These are phyloP conservation scores for Danio tinwini DNA, from an alignment of 2,797 vertebrate species.

Conservation along the genomic window DNA sequence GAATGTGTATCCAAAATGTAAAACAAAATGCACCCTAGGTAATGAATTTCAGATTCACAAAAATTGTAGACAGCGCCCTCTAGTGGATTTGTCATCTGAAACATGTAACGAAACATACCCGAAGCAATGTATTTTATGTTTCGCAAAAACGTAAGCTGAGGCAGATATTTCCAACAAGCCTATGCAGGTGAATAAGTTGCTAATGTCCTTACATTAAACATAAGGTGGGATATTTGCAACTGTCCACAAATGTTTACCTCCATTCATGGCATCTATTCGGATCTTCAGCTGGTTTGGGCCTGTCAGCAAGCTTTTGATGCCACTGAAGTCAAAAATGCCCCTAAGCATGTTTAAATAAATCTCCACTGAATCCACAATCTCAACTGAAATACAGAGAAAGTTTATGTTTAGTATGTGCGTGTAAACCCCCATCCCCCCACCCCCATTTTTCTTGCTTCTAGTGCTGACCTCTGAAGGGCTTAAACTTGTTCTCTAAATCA, in stretches of 20 bases:
- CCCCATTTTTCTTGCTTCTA: background rate
- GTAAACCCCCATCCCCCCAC: no score
- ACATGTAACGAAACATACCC: no score
- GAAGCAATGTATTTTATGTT: no score
- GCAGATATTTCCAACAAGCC: no score
- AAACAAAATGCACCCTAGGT: no score
- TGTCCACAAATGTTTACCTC: conserved; percentile 78
- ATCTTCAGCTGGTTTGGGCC: conserved; percentile 94
- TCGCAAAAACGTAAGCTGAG: no score
- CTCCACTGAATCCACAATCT: conserved; percentile 97
- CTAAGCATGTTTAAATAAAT: conserved; percentile 94
- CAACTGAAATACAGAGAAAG: conserved; percentile 78
- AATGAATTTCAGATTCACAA: no score
- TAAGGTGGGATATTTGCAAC: background rate
- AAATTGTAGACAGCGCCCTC: no score
- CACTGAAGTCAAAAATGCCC: conserved; percentile 92
- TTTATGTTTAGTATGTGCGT: background rate
- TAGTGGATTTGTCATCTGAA: no score
- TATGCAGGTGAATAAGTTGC: no score
- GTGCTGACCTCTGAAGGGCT: conserved; percentile 93
- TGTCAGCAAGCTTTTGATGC: conserved; percentile 92
- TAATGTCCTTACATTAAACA: no score
- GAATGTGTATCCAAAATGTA: no score
- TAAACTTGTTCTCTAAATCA: conserved; percentile 98
- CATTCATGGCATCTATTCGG: conserved; percentile 96